Evolutionary conservation across 2,797 vertebrate genomes (phyloP), one percentile per base, ranked within the genome.

Genomic region (Pitangus sulphuratus): DNA sequence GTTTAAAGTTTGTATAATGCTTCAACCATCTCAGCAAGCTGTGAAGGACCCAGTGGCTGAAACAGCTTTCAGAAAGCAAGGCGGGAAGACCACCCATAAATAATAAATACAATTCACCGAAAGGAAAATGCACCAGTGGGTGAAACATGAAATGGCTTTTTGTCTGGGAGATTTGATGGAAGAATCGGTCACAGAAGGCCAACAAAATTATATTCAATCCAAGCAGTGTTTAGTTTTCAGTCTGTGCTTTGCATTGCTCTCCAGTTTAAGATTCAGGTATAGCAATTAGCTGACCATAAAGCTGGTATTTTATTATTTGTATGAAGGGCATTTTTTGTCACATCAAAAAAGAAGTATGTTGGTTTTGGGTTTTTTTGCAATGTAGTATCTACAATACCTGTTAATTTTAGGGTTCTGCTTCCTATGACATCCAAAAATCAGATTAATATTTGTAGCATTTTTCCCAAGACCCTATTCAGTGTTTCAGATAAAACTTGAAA

Each of bases 151-250:
- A 86, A 62, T 84, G 48, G 21, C 10, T 74, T 66, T 69, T 66
- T 28, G 25, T 44, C 50, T 80, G 37, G 40, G 25, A 90, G 45
- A 71, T 47, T 66, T 75, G 62, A 60, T 89, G 44, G 77, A 91
- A 80, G 28, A 88, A 50, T 69, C 45, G 87, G 22, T 57, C 40
- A 69, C 17, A 18, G 22, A 65, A 95, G 45, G 57, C 77, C 74
- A 89, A 51, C 31, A 72, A 69, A 89, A 89, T 77, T 47, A 8
- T n/a, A 60, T 40, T 84, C 37, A 71, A 44, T 78, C 33, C 71
- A 86, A 82, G 44, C 76, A 79, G 30, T 69, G 30, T 92, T 95
- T 83, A 78, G 65, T 89, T 90, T 91, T 86, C 54, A 48, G 25
- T 66, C 31, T 77, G 76, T 37, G 37, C 26, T 62, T 92, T n/a